phyloP scores from a whole-genome alignment of 2,113 vertebrate species.

The Onychostoma macrolepis region DNA sequence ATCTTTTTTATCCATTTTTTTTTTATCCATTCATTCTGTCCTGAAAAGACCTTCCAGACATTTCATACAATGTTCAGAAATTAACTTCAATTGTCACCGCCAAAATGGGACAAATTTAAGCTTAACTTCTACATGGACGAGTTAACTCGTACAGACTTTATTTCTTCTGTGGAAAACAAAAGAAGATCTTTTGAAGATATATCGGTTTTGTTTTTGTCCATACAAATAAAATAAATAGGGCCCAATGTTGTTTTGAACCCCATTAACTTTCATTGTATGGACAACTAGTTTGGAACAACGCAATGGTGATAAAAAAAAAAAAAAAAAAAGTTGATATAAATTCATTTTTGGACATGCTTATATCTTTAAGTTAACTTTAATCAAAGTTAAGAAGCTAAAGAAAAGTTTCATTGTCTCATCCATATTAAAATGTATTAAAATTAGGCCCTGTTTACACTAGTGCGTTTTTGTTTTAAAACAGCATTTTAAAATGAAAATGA shows the following conservation, averaged over 20 bases:
- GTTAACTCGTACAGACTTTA: not conserved
- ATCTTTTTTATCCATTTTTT: not conserved
- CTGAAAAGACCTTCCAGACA: not conserved
- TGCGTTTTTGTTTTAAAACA: no score
- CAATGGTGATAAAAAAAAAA: no score
- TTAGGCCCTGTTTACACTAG: no score
- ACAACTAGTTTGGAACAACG: not conserved
- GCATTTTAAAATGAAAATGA: no score
- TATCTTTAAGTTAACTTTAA: not conserved
- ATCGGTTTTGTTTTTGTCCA: not conserved
- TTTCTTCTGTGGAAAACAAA: not conserved
- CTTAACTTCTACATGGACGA: not conserved
- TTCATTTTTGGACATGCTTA: no score
- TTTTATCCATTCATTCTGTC: not conserved
- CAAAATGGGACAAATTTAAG: not conserved
- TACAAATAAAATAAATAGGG: not conserved
- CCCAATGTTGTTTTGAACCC: not conserved
- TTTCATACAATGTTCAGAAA: not conserved
- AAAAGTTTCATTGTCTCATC: not conserved
- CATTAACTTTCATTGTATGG: not conserved
- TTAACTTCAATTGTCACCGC: not conserved
- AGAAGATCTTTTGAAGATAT: not conserved
- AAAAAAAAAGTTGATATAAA: no score
- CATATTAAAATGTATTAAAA: not conserved
- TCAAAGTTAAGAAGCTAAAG: not conserved